phyloP scores from a whole-genome alignment of 2,888 invertebrate species.

The Drosophila pseudotakahashii region DNA sequence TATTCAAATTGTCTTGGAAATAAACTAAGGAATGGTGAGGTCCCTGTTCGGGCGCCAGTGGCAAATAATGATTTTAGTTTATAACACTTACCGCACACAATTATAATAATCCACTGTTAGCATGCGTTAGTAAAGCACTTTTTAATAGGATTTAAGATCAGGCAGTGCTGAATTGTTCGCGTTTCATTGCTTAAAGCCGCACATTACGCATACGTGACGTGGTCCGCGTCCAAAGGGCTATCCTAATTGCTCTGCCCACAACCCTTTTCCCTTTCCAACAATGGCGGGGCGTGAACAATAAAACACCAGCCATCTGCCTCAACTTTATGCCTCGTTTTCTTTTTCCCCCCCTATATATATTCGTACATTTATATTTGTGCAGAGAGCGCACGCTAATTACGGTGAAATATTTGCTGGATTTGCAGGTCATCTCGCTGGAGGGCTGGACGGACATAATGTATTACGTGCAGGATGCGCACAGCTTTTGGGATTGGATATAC shows the following conservation, averaged over 20 bases:
- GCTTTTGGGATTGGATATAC: conserved; percentile 99
- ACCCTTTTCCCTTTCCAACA: conserved; percentile 1
- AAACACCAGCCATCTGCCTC: conserved; percentile 26
- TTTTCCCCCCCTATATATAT: conserved; percentile 1
- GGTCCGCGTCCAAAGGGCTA: conserved; percentile 34
- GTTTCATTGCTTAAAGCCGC: conserved; percentile 6
- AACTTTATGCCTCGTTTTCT: conserved; percentile 1
- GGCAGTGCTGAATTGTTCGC: conserved; percentile 1
- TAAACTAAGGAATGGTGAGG: neutral
- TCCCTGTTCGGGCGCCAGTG: neutral
- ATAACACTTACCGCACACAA: no score
- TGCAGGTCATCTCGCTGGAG: conserved; percentile 98
- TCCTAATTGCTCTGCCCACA: conserved; percentile 38
- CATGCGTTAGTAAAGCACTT: neutral
- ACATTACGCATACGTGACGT: conserved; percentile 71
- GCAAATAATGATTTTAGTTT: neutral
- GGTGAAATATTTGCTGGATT: conserved; percentile 54
- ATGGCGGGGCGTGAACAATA: conserved; percentile 40
- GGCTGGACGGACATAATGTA: conserved; percentile 99
- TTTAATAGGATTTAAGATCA: neutral
- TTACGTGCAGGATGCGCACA: conserved; percentile 99
- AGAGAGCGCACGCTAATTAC: conserved; percentile 33
- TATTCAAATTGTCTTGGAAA: neutral
- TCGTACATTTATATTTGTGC: conserved; percentile 5
- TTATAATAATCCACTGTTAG: no score